Conservation (phyloP, 2,888 invertebrate species). For the Spialia ferax region DNA sequence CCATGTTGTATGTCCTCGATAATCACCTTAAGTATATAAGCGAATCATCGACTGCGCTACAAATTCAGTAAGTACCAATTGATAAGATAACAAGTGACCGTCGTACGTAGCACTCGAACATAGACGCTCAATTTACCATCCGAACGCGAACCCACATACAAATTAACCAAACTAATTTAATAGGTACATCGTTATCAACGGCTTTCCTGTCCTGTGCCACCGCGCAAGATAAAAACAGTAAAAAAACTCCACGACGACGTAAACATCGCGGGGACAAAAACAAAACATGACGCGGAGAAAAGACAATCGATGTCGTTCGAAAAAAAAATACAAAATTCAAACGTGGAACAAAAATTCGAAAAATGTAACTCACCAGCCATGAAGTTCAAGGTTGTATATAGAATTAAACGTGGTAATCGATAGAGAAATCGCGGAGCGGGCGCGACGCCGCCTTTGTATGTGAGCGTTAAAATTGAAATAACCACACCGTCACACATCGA, state of each 20-base stretch:
- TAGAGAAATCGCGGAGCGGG: slow-evolving; percentile 74
- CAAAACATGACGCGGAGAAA: slow-evolving; percentile 10
- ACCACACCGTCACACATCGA: slow-evolving; percentile 48
- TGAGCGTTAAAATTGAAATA: slow-evolving; percentile 72
- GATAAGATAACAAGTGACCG: slow-evolving; percentile 64
- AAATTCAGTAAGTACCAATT: slow-evolving; percentile 58
- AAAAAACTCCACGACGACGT: slow-evolving; percentile 37
- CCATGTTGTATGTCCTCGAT: slow-evolving; percentile 59
- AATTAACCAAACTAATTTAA: slow-evolving; percentile 51
- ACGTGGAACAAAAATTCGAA: slow-evolving; percentile 27
- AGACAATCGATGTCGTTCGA: slow-evolving; percentile 12
- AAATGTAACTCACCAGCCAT: slow-evolving; percentile 76
- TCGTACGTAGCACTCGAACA: slow-evolving; percentile 46
- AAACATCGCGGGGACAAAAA: slow-evolving; percentile 46
- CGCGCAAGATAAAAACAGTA: slow-evolving; percentile 23
- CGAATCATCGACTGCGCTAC: slow-evolving; percentile 50
- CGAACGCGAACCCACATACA: slow-evolving; percentile 20
- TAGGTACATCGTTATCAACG: slow-evolving; percentile 49
- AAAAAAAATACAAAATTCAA: slow-evolving; percentile 46
- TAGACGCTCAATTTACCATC: slow-evolving; percentile 47
- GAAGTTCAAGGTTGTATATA: slow-evolving; percentile 71
- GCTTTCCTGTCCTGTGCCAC: slow-evolving; percentile 43
- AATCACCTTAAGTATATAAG: slow-evolving; percentile 57
- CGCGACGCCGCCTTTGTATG: slow-evolving; percentile 62
- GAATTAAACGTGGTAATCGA: slow-evolving; percentile 68